Base-by-base conservation (phyloP, 2,888 invertebrate species). In the Bembecia ichneumoniformis region DNA sequence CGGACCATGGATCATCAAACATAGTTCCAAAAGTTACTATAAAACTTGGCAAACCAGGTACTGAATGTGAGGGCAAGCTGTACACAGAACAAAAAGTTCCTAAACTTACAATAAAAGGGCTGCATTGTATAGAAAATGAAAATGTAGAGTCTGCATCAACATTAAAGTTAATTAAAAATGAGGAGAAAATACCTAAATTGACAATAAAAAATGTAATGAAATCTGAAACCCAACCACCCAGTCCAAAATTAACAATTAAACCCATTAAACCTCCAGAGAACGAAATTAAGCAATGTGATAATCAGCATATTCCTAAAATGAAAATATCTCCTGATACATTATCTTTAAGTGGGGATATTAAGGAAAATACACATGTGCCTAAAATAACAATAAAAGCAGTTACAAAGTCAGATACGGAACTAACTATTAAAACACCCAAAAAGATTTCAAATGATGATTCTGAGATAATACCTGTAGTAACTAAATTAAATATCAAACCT, bases 351-450 rank as follows among this genome's bases (percentile, higher is more conserved):
- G 47, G 64, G 54, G 78, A 78, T 51, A 52, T 60, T n/a, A 79
- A 74, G 63, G 82, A 83, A 59, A 71, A 64, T 64, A 60, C 74
- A 44, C 83, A 87, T 67, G 77, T 90, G 66, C 89, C 90, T 62
- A 90, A 89, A 77, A 78, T 90, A 51, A 90, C 89, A 49, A 90
- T 89, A 43, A 90, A 90, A 71, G 82, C 88, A 55, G 68, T 86
- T 28, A 62, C 71, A 52, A 82, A 78, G 63, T 56, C 61, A 49
- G 80, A 79, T 58, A 48, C 54, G 54, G 80, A 78, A 52, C 52
- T 59, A 52, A 51, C 55, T 54, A 51, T 56, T 44, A 77, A 75
- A 58, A 63, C 68, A 56, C 62, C 66, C 34, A 77, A 71, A 59
- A 77, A 75, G 53, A 60, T 68, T 46, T 51, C 57, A 53, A 49